Evolutionary conservation across 2,113 vertebrate species (phyloP).

Genomic region (Rhinopomastus cyanomelas): DNA sequence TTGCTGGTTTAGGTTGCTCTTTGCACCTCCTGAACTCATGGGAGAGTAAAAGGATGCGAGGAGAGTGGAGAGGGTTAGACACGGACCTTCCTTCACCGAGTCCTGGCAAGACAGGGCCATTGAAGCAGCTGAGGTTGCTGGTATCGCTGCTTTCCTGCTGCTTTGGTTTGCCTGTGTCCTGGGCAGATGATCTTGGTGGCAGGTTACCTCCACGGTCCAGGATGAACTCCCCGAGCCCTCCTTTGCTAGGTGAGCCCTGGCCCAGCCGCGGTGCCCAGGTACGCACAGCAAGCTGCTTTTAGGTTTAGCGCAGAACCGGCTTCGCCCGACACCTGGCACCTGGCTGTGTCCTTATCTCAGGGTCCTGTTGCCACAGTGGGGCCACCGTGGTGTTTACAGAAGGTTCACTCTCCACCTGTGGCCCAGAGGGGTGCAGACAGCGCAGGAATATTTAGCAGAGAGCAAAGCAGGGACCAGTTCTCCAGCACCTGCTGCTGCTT

Average conservation of each 20-base stretch:
- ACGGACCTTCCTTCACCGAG: slow-evolving; percentile 58
- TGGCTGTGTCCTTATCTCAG: neutral
- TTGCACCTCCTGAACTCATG: slow-evolving; percentile 64
- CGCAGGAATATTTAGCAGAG: neutral
- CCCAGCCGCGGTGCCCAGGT: neutral
- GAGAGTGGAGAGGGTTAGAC: slow-evolving; percentile 62
- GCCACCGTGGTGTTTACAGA: neutral
- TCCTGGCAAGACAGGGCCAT: slow-evolving; percentile 68
- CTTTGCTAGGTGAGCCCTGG: neutral
- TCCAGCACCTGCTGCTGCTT: neutral
- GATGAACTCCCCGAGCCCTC: neutral
- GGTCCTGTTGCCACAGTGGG: neutral
- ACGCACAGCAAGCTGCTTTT: neutral
- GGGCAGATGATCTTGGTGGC: neutral
- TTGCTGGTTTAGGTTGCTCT: slow-evolving; percentile 71
- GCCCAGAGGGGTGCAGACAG: neutral
- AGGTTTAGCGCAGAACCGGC: neutral
- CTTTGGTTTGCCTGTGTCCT: neutral
- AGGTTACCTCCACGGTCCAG: neutral
- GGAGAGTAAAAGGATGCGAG: slow-evolving; percentile 65
- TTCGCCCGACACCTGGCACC: accelerated
- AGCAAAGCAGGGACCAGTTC: neutral
- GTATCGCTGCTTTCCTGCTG: neutral
- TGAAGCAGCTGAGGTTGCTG: slow-evolving; percentile 16
- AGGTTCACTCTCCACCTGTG: accelerated